These are phyloP conservation scores for Brachypteracias leptosomus DNA, from an alignment of 2,113 vertebrate species.

Conservation along the genomic window DNA sequence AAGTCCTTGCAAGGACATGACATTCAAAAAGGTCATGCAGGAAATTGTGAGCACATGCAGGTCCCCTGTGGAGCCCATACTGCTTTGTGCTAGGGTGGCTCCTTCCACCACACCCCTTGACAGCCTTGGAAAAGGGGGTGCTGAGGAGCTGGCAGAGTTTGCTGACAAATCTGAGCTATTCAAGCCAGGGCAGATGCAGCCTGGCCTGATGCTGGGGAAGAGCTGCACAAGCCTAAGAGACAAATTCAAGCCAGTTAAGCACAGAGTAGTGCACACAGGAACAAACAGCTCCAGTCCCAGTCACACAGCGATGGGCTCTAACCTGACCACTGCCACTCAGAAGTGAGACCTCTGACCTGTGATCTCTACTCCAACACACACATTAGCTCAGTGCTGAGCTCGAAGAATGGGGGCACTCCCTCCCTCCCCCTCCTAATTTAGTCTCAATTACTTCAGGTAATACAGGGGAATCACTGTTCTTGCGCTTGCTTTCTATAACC, in stretches of 20 bases:
- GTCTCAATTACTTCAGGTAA: not conserved
- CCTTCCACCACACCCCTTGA: not conserved
- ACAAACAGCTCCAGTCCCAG: not conserved
- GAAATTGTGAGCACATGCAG: not conserved
- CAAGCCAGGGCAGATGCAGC: not conserved
- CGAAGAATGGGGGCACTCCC: fast-evolving
- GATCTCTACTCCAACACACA: not conserved
- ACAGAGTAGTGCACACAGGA: not conserved
- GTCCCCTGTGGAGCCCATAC: not conserved
- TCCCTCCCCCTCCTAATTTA: not conserved
- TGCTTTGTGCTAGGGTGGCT: not conserved
- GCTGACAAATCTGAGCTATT: not conserved
- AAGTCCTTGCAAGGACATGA: not conserved
- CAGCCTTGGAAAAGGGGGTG: not conserved
- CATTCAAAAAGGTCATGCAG: not conserved
- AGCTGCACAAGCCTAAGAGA: not conserved
- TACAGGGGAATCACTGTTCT: not conserved
- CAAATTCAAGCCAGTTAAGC: not conserved
- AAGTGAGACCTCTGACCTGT: not conserved
- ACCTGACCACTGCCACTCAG: not conserved
- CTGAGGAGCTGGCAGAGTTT: not conserved
- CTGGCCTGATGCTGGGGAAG: not conserved
- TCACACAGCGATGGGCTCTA: not conserved
- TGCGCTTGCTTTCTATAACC: not conserved
- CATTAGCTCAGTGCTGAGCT: not conserved